A percentile compares a stretch with the other conserved stretches of the same genome.
Conservation (phyloP, 2,113 vertebrate species). For the Scomber colias region DNA sequence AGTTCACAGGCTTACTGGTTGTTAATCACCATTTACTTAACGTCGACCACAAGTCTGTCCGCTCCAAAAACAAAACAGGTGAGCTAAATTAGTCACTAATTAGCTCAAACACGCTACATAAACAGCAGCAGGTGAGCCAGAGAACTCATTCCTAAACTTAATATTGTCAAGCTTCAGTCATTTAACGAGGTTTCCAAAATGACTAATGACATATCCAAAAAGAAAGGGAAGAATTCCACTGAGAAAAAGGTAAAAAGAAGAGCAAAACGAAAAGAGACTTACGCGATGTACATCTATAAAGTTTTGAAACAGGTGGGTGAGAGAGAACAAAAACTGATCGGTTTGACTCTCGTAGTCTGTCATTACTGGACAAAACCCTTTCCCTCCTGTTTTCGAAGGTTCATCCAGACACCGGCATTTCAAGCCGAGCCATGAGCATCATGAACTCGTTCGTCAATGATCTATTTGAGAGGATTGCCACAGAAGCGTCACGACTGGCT, state of each 20-base stretch:
- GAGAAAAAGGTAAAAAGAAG: constrained; percentile 81
- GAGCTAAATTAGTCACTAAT: constrained; percentile 60
- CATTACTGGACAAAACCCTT: no score
- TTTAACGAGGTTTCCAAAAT: constrained; percentile 53
- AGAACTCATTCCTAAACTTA: not conserved
- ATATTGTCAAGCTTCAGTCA: not conserved
- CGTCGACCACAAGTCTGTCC: no score
- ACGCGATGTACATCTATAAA: constrained; percentile 87
- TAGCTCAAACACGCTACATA: constrained; percentile 16
- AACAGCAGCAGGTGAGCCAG: accelerated
- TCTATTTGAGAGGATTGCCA: constrained; percentile 84
- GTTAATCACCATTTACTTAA: no score
- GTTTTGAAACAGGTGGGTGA: constrained; percentile 84
- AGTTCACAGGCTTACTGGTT: no score
- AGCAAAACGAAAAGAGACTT: constrained; percentile 82
- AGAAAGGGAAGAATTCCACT: constrained; percentile 77
- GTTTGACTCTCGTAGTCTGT: no score
- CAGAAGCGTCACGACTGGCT: constrained; percentile 85
- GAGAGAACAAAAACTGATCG: not conserved
- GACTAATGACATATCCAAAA: constrained; percentile 80
- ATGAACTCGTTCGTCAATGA: constrained; percentile 89
- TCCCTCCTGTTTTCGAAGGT: constrained; percentile 62
- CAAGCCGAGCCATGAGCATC: constrained; percentile 86
- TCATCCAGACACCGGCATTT: constrained; percentile 86
- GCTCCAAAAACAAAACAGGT: constrained; percentile 50